These are phyloP conservation scores for Cheiracanthium punctorium DNA, from an alignment of 2,888 invertebrate species.

Conservation along the genomic window DNA sequence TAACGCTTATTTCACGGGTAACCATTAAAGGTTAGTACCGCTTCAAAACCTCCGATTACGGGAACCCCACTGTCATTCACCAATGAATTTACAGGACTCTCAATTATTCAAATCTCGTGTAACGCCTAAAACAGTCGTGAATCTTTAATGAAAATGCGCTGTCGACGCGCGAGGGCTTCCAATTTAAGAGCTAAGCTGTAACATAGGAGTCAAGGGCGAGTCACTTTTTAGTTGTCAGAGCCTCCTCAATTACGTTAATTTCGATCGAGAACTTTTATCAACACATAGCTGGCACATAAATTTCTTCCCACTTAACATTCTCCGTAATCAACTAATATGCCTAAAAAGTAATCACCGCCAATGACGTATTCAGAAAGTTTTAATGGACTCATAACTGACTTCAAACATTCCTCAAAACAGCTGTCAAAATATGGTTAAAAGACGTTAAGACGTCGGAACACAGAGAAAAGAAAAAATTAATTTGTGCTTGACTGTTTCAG, in stretches of 20 bases:
- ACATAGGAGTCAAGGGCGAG: conserved; percentile 68
- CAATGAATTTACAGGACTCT: conserved; percentile 68
- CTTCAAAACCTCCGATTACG: conserved; percentile 68
- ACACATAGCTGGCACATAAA: conserved; percentile 58
- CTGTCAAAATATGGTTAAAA: background rate
- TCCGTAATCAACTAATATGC: conserved; percentile 64
- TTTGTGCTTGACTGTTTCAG: no score
- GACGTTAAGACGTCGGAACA: no score
- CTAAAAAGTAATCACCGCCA: conserved; percentile 61
- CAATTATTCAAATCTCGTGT: conserved; percentile 70
- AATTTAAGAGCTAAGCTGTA: conserved; percentile 66
- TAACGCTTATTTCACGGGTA: conserved; percentile 70
- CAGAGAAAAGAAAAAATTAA: no score
- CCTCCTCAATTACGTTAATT: conserved; percentile 71
- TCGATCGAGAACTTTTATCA: conserved; percentile 62
- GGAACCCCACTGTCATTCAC: conserved; percentile 60
- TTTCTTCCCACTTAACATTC: conserved; percentile 40
- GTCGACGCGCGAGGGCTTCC: conserved; percentile 51
- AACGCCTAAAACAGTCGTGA: conserved; percentile 69
- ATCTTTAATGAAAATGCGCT: conserved; percentile 62
- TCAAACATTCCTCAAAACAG: background rate
- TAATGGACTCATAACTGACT: no score
- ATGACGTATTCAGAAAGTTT: conserved; percentile 1
- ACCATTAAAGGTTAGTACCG: conserved; percentile 68
- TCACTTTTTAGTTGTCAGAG: conserved; percentile 38